These are phyloP conservation scores for Porites evermanni DNA, from an alignment of 92 coral and sea anemone genomes.

Conservation along the genomic window DNA sequence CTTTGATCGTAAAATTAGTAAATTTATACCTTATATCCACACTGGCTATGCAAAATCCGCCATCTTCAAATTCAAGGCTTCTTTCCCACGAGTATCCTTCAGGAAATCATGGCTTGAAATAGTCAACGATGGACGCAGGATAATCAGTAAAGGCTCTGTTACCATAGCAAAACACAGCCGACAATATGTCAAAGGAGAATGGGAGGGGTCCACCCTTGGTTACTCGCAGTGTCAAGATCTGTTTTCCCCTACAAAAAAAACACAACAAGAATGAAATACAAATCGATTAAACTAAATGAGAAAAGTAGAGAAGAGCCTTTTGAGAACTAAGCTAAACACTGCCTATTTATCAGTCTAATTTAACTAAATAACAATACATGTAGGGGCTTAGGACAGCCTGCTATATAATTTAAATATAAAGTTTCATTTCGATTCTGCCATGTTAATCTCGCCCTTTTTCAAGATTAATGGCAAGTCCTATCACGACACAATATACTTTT, in stretches of 20 bases:
- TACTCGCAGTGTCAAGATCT: not conserved
- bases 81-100: not conserved
- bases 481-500: not conserved
- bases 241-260: not conserved
- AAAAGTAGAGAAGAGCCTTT: not conserved
- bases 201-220: conserved; percentile 2
- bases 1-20: not conserved
- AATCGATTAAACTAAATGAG: not conserved
- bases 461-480: too few species aligned
- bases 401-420: too few species aligned
- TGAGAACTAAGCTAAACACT: too few species aligned
- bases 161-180: not conserved
- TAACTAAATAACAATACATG: too few species aligned
- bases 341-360: too few species aligned
- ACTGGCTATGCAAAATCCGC: not conserved
- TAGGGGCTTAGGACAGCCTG: too few species aligned
- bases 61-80: not conserved
- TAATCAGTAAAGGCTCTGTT: not conserved
- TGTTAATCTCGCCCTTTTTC: too few species aligned
- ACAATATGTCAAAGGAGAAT: not conserved
- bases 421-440: too few species aligned
- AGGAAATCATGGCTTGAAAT: not conserved
- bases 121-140: not conserved
- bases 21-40: not conserved
- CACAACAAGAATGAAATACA: too few species aligned